Evolutionary conservation across 2,113 vertebrate genomes (phyloP), one percentile per base, ranked within the genome.

Genomic region (Notechis scutatus): DNA sequence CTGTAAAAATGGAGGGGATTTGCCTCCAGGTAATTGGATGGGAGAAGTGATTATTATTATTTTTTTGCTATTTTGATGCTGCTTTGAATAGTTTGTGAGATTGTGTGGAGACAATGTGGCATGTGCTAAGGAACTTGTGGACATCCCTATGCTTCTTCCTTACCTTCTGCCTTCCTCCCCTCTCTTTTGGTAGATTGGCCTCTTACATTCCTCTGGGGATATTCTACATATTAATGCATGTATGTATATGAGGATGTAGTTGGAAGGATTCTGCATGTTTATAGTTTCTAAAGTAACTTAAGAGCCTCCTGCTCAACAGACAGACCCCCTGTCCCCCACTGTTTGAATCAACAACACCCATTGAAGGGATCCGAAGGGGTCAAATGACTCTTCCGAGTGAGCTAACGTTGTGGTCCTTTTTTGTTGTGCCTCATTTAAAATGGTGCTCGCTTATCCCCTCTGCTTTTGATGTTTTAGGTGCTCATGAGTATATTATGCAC

Each of bases 401-500:
- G 94, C 69, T 52, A 91, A 91, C 93, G 93, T 94, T 89, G 10
- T 69, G 95, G 97, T 97, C 98, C 98, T 97, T 98, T 98, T 98
- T 98, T 94, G 97, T 98, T 98, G 98, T 99, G 99, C 99, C 98
- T 99, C 99, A 98, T 98, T 99, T 95, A 97, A 97, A 98, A 98
- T 98, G 98, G 99, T 99, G 99, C 98, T 99, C 98, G 97, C 98
- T 97, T 97, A 96, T 98, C 96, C 97, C 96, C 97, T 97, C 97
- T 69, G 92, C 93, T 94, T 96, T 98, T 98, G 95, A 97, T 98
- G 98, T 98, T 98, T 99, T 98, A 97, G 98, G 98, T 99, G 98
- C 98, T 99, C 98, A 98, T 99, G 98, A 98, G 99, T 98, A 98
- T 99, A 98, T 99, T 98, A 99, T 99, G 98, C 99, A 99, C 98